A percentile compares a stretch with the other conserved stretches of the same genome.
Evolutionary conservation across 2,888 invertebrate species (phyloP).

Genomic region (Argynnis bischoffii): DNA sequence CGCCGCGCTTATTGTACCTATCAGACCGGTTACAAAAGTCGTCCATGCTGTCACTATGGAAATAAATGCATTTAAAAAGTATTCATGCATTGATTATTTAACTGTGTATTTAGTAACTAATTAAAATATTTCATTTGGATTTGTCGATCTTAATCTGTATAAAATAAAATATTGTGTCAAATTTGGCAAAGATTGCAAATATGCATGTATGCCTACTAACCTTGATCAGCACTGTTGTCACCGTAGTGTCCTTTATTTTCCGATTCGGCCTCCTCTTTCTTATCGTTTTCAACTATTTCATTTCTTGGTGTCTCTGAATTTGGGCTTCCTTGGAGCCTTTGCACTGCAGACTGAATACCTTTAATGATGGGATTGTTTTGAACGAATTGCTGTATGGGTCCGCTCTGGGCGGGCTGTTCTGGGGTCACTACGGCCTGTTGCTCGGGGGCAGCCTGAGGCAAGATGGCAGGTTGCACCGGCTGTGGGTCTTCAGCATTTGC

Average conservation of each 20-base stretch:
- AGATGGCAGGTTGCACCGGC: slow-evolving; percentile 28
- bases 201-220: slow-evolving; percentile 16
- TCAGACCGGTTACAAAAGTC: slow-evolving; percentile 62
- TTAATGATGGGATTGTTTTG: slow-evolving; percentile 56
- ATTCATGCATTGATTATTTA: not conserved
- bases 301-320: slow-evolving; percentile 55
- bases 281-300: slow-evolving; percentile 40
- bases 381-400: slow-evolving; percentile 55
- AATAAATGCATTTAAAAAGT: slow-evolving; percentile 31
- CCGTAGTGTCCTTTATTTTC: slow-evolving; percentile 42
- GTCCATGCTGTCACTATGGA: slow-evolving; percentile 66
- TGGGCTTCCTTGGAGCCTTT: slow-evolving; percentile 52
- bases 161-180: no score
- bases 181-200: no score
- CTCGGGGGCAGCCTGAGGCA: slow-evolving; percentile 12
- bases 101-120: not conserved
- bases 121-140: not conserved
- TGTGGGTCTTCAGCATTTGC: slow-evolving; percentile 13
- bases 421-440: slow-evolving; percentile 24
- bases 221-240: slow-evolving; percentile 24
- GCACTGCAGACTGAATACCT: slow-evolving; percentile 54
- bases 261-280: slow-evolving; percentile 39
- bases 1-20: slow-evolving; percentile 67
- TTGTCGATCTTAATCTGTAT: no score
- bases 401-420: slow-evolving; percentile 32